phyloP scores from a whole-genome alignment of 2,113 vertebrate genomes.

The Anolis sagrei region DNA sequence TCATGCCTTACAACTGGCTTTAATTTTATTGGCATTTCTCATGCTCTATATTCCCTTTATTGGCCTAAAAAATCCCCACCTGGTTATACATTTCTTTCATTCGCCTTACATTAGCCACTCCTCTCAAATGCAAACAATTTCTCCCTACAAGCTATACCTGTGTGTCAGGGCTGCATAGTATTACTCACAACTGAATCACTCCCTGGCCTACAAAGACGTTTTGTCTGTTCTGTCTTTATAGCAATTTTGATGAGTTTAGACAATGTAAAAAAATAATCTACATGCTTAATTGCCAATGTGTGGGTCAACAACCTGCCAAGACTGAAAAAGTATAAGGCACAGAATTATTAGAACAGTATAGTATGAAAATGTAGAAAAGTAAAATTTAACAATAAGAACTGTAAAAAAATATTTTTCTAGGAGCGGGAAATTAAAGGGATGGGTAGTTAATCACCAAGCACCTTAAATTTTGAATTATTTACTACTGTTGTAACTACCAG shows the following conservation, averaged over 20 bases:
- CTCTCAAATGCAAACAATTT: not conserved
- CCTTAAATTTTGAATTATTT: constrained; percentile 7
- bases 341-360: constrained; percentile 39
- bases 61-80: not conserved
- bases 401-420: not conserved
- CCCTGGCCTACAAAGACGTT: not conserved
- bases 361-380: constrained; percentile 20
- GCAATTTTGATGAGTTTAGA: not conserved
- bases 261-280: constrained; percentile 23
- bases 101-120: not conserved
- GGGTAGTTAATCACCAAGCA: not conserved
- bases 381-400: constrained; percentile 15
- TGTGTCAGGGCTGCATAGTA: no score
- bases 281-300: constrained; percentile 20
- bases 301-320: constrained; percentile 30
- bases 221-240: not conserved
- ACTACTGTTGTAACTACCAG: not conserved
- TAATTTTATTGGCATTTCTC: not conserved
- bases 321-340: not conserved
- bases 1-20: not conserved
- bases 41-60: not conserved
- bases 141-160: not conserved
- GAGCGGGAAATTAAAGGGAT: not conserved
- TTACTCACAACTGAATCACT: not conserved
- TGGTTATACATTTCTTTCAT: not conserved